Percentiles rank a stretch among this genome's conserved stretches.
Conservation (phyloP, 2,888 invertebrate species). For the Mechanitis messenoides region DNA sequence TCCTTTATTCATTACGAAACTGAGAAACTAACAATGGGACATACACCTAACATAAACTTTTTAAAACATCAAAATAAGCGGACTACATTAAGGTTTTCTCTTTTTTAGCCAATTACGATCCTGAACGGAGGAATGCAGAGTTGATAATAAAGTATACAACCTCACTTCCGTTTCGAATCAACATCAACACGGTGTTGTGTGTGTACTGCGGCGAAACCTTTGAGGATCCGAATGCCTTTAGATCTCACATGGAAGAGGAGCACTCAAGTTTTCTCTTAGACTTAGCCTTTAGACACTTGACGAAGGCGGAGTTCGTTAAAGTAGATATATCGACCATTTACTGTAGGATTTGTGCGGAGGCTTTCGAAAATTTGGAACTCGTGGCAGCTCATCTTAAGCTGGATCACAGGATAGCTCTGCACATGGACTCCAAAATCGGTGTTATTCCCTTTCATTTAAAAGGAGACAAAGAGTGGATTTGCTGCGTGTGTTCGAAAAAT, state of each 20-base stretch:
- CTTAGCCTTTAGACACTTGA: constrained; percentile 58
- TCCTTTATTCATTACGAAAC: background rate
- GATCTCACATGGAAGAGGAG: constrained; percentile 56
- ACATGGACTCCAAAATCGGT: constrained; percentile 48
- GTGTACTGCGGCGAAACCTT: constrained; percentile 64
- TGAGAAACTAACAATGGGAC: background rate
- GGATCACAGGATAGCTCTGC: constrained; percentile 43
- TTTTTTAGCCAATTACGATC: constrained; percentile 66
- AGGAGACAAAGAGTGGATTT: constrained; percentile 48
- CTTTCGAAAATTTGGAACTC: constrained; percentile 41
- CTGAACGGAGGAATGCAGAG: constrained; percentile 62
- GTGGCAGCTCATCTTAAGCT: constrained; percentile 47
- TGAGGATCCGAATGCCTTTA: constrained; percentile 55
- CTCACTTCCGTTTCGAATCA: constrained; percentile 65
- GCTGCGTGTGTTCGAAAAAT: constrained; percentile 56
- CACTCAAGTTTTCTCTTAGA: constrained; percentile 53
- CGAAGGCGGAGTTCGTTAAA: constrained; percentile 64
- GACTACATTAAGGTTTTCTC: constrained; percentile 42
- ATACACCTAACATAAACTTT: background rate
- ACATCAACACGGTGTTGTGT: constrained; percentile 66
- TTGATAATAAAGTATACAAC: constrained; percentile 57
- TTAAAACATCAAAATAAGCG: constrained; percentile 4
- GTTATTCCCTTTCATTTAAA: constrained; percentile 59
- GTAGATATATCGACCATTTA: constrained; percentile 54
- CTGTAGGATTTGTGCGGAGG: constrained; percentile 49